These are phyloP conservation scores for Lacanobia oleracea DNA, from an alignment of 2,888 invertebrate genomes.

Conservation along the genomic window DNA sequence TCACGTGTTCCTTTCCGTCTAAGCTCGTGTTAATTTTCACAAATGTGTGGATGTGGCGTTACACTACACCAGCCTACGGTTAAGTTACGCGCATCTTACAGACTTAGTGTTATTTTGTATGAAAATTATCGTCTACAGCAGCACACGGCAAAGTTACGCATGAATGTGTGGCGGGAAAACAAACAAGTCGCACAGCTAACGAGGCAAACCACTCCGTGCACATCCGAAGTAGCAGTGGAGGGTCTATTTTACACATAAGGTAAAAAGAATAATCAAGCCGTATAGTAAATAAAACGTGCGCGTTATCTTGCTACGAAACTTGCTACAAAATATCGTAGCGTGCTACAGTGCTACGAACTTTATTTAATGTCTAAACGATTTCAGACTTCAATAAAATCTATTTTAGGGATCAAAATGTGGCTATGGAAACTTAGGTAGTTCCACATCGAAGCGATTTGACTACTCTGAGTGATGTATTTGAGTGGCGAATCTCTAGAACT, in stretches of 20 bases:
- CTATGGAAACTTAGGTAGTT: slow-evolving; percentile 26
- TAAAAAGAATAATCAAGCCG: too few species aligned
- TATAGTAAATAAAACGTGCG: neutral
- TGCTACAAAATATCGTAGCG: slow-evolving; percentile 39
- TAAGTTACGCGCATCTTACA: too few species aligned
- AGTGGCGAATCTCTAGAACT: slow-evolving; percentile 25
- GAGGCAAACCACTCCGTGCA: too few species aligned
- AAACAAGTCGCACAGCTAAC: too few species aligned
- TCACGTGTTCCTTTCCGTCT: too few species aligned
- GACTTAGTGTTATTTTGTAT: too few species aligned
- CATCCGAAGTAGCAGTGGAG: neutral
- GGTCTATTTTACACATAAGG: neutral
- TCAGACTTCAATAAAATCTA: slow-evolving; percentile 7
- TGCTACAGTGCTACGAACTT: neutral
- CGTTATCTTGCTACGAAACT: slow-evolving; percentile 28
- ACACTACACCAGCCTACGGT: too few species aligned
- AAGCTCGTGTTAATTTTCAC: too few species aligned
- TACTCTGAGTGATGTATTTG: slow-evolving; percentile 32
- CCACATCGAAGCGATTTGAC: slow-evolving; percentile 11
- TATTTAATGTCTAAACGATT: slow-evolving; percentile 1
- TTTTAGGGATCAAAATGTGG: neutral
- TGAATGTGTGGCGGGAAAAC: too few species aligned
- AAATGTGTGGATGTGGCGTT: too few species aligned
- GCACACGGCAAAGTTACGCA: too few species aligned
- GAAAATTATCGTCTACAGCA: too few species aligned